These are phyloP conservation scores for Melieria picta DNA, from an alignment of 2,888 invertebrate genomes.

Conservation along the genomic window DNA sequence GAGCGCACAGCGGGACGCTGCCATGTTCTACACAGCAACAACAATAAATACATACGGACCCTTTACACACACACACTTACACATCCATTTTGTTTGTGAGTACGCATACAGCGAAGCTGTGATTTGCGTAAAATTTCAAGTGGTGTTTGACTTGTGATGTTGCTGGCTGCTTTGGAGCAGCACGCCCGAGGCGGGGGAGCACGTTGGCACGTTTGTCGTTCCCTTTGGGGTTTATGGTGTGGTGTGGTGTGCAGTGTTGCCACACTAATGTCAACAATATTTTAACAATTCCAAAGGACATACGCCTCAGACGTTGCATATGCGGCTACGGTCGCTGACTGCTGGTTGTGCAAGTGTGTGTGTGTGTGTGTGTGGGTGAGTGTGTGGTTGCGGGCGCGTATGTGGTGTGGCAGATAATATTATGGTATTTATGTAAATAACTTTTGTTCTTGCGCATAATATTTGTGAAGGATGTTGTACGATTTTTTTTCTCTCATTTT, in stretches of 20 bases:
- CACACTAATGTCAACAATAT: conserved; percentile 8
- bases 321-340: not conserved
- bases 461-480: too few species aligned
- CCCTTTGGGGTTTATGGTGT: not conserved
- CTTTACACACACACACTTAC: not conserved
- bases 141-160: conserved; percentile 3
- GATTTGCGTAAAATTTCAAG: conserved; percentile 2
- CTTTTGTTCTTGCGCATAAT: not conserved
- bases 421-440: conserved; percentile 14
- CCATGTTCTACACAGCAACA: not conserved
- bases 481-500: not conserved
- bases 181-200: too few species aligned
- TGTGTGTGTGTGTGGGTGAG: not conserved
- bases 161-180: too few species aligned
- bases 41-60: not conserved
- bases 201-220: not conserved
- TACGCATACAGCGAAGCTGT: not conserved
- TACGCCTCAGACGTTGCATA: not conserved
- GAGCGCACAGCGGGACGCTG: not conserved
- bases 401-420: not conserved
- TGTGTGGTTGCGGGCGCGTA: not conserved
- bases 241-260: conserved; percentile 1
- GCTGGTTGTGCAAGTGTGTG: not conserved
- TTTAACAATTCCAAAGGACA: not conserved
- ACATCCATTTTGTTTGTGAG: not conserved